Evolutionary conservation across 2,113 vertebrate species (phyloP).

Genomic region (Apodemus sylvaticus): DNA sequence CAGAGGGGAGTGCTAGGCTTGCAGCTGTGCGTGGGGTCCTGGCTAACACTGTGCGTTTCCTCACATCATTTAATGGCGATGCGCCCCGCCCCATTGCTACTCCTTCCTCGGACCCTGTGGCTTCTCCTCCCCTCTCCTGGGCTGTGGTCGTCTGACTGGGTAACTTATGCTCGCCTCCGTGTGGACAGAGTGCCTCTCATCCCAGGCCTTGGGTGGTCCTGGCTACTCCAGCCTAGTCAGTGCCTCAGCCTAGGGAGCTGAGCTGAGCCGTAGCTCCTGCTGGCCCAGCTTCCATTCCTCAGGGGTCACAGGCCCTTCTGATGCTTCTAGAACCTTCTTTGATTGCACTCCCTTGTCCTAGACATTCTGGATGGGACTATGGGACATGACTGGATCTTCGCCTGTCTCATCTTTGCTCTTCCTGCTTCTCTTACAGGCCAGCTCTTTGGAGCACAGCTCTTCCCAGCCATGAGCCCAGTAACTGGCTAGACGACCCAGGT

Average conservation of each 20-base stretch:
- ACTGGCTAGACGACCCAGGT: background rate
- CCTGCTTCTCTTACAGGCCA: background rate
- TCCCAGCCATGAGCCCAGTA: background rate
- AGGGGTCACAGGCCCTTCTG: background rate
- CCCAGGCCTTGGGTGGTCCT: background rate
- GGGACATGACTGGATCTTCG: background rate
- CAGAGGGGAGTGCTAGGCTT: background rate
- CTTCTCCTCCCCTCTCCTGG: background rate
- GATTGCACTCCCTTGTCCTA: background rate
- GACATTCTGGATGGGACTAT: background rate
- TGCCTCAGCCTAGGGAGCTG: accelerated
- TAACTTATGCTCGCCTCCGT: background rate
- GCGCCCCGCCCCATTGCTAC: background rate
- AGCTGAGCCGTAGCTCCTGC: background rate
- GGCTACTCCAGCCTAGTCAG: background rate
- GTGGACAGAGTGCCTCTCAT: accelerated
- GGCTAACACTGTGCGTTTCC: background rate
- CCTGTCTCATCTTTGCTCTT: background rate
- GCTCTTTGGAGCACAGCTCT: background rate
- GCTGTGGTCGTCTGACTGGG: background rate
- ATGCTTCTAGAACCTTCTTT: background rate
- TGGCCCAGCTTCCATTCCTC: background rate
- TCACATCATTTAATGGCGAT: background rate
- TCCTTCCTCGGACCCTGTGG: accelerated
- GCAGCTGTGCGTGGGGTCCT: background rate